Conservation (phyloP, 2,797 vertebrate genomes). For the Gorsachius magnificus region DNA sequence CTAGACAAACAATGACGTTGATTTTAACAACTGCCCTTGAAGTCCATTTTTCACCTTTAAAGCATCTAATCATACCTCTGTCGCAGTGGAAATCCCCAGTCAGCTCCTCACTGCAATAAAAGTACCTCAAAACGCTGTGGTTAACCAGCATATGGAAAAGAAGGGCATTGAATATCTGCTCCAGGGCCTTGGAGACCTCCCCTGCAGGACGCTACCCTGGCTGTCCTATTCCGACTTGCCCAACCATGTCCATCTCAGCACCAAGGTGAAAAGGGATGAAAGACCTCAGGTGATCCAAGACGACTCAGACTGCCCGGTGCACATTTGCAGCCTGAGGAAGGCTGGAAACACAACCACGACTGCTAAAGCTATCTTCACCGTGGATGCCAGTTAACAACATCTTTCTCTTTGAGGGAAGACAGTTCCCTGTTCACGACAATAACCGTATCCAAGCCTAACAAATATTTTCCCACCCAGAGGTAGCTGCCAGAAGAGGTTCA, state of each 20-base stretch:
- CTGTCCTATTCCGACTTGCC: neutral
- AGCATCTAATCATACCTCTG: neutral
- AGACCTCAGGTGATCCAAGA: neutral
- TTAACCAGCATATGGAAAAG: neutral
- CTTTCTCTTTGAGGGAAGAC: neutral
- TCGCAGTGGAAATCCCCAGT: neutral
- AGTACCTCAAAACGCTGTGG: neutral
- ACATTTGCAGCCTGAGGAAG: neutral
- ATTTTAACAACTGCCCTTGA: neutral
- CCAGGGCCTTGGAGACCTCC: neutral
- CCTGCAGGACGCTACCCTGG: neutral
- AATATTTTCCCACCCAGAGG: neutral
- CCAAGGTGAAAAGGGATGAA: neutral
- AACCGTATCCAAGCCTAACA: neutral
- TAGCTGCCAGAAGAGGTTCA: neutral
- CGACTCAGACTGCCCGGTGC: neutral
- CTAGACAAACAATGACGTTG: neutral
- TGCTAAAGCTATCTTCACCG: neutral
- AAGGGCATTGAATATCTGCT: neutral
- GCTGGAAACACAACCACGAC: neutral
- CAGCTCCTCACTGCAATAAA: neutral
- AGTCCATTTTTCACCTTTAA: neutral
- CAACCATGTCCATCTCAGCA: neutral
- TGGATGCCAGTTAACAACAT: neutral
- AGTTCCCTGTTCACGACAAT: neutral